Evolutionary conservation across 2,797 vertebrate species (phyloP), one percentile per base, ranked within the genome.

Genomic region (Crenuchus spilurus): DNA sequence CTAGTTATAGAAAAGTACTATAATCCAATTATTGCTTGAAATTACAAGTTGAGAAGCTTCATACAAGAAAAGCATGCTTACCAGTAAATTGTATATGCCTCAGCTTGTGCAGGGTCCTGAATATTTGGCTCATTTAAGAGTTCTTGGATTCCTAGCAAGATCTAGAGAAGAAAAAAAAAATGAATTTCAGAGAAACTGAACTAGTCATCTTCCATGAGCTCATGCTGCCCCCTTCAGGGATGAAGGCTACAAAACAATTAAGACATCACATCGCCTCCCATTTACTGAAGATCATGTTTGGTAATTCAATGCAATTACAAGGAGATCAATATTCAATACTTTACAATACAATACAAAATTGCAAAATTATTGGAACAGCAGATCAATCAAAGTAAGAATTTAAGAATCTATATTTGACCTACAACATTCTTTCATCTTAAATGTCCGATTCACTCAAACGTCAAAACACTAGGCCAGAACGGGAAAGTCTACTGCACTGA

Each of bases 81-180:
- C 97, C 97, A 99, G 94, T 99, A 99, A 93, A 99, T 99, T 84
- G 96, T 99, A 94, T 99, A 99, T 81, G 97, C 97, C 94, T 99
- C 97, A 91, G 97, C 97, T 95, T 99, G 97, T 90, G 97, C 97
- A 85, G 97, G 97, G 90, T 98, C 97, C 94, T 99, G 97, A 90
- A 99, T 98, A 94, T 99, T 99, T 94, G 97, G 97, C 95, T 99
- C 97, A 80, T 99, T 99, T 93, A 99, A 91, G 89, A 99, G 97
- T 95, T 99, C 97, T 88, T 99, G 97, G 91, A 99, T 99, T 93
- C 97, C 97, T 96, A 99, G 93, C 90, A 99, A 94, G 92, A 99
- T 98, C 97, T 99, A 84, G 13, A 67, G 13, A 67, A 46, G 58
- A 80, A 35, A 11, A 37, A 10, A 77, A 55, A 69, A 1, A 62